Evolutionary conservation across 2,113 vertebrate species (phyloP).

Genomic region (Hyperopisus bebe): DNA sequence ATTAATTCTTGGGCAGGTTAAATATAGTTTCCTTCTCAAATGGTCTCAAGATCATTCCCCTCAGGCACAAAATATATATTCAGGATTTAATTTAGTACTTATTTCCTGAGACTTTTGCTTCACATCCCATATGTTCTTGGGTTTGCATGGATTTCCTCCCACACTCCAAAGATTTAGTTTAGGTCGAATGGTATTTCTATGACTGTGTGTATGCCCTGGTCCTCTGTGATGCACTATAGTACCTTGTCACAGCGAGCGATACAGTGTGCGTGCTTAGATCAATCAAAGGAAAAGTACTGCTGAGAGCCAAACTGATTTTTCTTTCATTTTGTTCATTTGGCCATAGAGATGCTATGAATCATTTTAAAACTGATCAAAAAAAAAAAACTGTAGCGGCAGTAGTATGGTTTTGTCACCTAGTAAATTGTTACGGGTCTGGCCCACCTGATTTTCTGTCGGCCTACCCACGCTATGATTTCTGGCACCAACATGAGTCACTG

Average conservation of each 20-base stretch:
- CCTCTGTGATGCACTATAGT: not conserved
- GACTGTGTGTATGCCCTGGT: not conserved
- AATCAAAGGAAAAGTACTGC: not conserved
- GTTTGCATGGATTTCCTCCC: not conserved
- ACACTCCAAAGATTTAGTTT: not conserved
- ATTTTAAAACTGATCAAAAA: not conserved
- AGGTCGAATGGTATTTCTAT: not conserved
- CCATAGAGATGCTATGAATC: not conserved
- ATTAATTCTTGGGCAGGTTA: not conserved
- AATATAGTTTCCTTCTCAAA: not conserved
- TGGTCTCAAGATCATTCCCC: not conserved
- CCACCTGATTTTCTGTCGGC: not conserved
- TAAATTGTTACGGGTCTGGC: not conserved
- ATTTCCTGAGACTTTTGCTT: not conserved
- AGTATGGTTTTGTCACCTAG: not conserved
- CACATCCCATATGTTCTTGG: not conserved
- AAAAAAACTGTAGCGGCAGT: not conserved
- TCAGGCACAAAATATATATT: not conserved
- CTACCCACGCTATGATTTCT: not conserved
- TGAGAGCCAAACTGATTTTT: not conserved
- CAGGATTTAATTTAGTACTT: not conserved
- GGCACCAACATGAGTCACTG: not conserved
- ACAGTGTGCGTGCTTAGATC: not conserved
- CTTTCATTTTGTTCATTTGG: not conserved
- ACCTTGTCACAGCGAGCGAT: not conserved